Percentiles rank a stretch among this genome's conserved stretches.
Evolutionary conservation across 2,888 invertebrate species (phyloP).

Genomic region (Tenthredo notha): DNA sequence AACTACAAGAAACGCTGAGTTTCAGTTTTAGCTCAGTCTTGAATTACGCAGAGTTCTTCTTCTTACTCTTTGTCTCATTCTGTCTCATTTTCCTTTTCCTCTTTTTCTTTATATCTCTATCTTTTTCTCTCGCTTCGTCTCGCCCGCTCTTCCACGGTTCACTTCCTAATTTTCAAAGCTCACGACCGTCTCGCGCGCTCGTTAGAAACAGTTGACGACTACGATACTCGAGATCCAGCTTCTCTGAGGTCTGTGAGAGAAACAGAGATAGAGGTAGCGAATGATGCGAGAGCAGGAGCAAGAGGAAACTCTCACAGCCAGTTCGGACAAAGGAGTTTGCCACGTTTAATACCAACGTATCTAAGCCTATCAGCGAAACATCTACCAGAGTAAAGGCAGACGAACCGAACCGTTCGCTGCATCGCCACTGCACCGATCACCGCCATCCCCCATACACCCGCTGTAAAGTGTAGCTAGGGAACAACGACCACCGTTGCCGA

Average conservation of each 20-base stretch:
- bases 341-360: conserved; percentile 46
- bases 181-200: conserved; percentile 37
- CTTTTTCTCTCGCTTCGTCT: neutral
- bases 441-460: neutral
- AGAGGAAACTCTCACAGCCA: conserved; percentile 30
- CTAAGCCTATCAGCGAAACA: conserved; percentile 39
- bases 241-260: neutral
- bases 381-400: conserved; percentile 37
- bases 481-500: neutral
- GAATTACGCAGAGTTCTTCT: conserved; percentile 30
- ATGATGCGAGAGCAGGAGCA: neutral
- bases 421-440: neutral
- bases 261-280: neutral
- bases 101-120: neutral
- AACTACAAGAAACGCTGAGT: neutral
- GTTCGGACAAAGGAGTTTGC: conserved; percentile 51
- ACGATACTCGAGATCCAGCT: conserved; percentile 26
- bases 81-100: neutral
- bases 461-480: neutral
- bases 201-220: conserved; percentile 45
- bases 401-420: neutral
- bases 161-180: conserved; percentile 50
- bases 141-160: conserved; percentile 31
- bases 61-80: conserved; percentile 1
- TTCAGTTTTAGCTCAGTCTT: conserved; percentile 34